Conservation (phyloP, 2,888 invertebrate species). For the Ectropis crepuscularia region DNA sequence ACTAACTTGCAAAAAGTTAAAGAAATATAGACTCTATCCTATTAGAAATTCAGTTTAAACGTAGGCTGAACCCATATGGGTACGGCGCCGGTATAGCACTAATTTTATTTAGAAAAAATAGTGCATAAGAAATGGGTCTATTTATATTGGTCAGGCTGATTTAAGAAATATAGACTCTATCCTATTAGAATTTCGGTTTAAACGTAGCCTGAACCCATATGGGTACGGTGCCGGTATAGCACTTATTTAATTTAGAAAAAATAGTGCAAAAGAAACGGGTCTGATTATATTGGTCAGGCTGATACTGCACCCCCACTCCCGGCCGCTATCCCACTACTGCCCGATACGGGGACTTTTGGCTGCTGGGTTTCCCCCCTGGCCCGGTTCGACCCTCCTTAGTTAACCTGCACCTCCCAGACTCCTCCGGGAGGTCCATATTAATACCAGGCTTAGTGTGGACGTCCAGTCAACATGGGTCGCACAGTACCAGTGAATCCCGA, state of each 20-base stretch:
- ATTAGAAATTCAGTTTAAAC: no score
- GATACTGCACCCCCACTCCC: conserved; percentile 17
- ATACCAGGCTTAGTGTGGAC: conserved; percentile 99
- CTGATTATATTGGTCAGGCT: conserved; percentile 20
- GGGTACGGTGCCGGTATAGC: no score
- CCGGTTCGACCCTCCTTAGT: conserved; percentile 99
- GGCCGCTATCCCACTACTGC: conserved; percentile 99
- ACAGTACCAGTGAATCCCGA: conserved; percentile 70
- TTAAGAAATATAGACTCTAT: no score
- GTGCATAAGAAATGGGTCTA: no score
- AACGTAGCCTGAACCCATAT: no score
- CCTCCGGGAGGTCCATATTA: conserved; percentile 97
- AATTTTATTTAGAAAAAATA: no score
- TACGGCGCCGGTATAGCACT: no score
- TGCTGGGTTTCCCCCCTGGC: conserved; percentile 99
- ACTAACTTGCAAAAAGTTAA: no score
- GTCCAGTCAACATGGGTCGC: conserved; percentile 90
- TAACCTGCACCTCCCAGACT: conserved; percentile 90
- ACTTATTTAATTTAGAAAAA: background rate
- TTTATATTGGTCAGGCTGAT: no score
- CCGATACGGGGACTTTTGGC: conserved; percentile 99
- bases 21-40: no score
- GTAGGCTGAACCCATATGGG: no score
- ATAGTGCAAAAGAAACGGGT: conserved; percentile 21
- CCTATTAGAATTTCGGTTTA: no score